Conservation (phyloP, 2,113 vertebrate genomes). For the Campylomormyrus tamandua region DNA sequence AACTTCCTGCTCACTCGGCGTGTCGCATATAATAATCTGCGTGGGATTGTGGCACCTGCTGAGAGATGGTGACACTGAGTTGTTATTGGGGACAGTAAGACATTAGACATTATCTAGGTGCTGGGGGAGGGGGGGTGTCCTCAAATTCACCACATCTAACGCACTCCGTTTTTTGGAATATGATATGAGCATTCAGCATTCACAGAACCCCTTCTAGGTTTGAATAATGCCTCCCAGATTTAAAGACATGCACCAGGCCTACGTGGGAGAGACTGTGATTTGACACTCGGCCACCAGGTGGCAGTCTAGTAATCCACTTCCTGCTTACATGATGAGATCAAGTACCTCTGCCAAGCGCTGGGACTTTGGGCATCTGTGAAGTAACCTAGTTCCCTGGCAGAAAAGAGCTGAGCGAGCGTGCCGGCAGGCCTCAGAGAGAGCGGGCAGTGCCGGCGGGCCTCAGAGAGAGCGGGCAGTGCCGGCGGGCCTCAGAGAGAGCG, state of each 20-base stretch:
- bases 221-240: constrained; percentile 42
- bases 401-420: constrained; percentile 46
- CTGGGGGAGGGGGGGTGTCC: not conserved
- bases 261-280: not conserved
- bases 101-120: not conserved
- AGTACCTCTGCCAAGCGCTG: constrained; percentile 51
- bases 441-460: too few species aligned
- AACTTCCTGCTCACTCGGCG: not conserved
- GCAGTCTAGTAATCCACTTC: constrained; percentile 61
- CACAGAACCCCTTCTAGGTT: constrained; percentile 37
- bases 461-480: not conserved
- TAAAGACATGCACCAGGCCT: constrained; percentile 39
- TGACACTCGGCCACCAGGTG: constrained; percentile 53
- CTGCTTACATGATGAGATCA: constrained; percentile 19
- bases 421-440: constrained; percentile 5
- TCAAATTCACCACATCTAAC: not conserved
- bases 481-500: not conserved
- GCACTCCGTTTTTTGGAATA: not conserved
- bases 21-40: not conserved
- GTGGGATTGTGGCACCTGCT: not conserved
- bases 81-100: not conserved
- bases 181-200: constrained; percentile 15
- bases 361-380: constrained; percentile 60
- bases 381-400: constrained; percentile 37
- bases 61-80: not conserved